These are phyloP conservation scores for Onychomys leucogaster DNA, from an alignment of 2,797 vertebrate species.

Conservation along the genomic window DNA sequence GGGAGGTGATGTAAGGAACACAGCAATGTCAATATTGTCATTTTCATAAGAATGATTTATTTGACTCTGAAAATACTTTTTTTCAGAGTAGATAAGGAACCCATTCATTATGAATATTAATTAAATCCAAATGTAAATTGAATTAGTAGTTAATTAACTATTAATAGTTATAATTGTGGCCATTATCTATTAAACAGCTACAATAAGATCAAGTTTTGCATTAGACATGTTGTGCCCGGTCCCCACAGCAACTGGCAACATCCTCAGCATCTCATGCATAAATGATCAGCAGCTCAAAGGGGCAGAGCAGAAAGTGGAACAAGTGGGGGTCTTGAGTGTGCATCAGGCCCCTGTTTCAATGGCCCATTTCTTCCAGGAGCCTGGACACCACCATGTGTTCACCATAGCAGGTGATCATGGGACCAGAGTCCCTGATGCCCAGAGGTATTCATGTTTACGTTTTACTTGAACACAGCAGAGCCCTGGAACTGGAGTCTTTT, in stretches of 20 bases:
- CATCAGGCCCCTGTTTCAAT: too few species aligned
- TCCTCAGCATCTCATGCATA: accelerated
- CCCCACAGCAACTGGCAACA: accelerated
- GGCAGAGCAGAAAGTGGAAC: accelerated
- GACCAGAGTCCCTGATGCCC: not conserved
- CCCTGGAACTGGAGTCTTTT: not conserved
- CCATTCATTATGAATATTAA: not conserved
- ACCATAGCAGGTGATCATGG: not conserved
- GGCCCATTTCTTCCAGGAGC: not conserved
- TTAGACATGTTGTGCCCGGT: accelerated
- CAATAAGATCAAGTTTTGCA: not conserved
- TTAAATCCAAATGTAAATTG: not conserved
- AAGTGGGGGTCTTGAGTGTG: not conserved
- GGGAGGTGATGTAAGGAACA: accelerated
- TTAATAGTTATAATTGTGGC: not conserved
- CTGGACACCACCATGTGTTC: too few species aligned
- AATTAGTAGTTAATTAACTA: slow-evolving; percentile 5
- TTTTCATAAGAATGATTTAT: not conserved
- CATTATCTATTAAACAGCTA: not conserved
- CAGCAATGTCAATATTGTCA: not conserved
- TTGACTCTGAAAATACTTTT: not conserved
- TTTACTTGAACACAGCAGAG: not conserved
- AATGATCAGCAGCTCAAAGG: not conserved
- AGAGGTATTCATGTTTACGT: not conserved
- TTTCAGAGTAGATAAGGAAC: not conserved